Base-by-base conservation (phyloP, 1,140 invertebrate genomes). In the Helicoverpa zea region DNA sequence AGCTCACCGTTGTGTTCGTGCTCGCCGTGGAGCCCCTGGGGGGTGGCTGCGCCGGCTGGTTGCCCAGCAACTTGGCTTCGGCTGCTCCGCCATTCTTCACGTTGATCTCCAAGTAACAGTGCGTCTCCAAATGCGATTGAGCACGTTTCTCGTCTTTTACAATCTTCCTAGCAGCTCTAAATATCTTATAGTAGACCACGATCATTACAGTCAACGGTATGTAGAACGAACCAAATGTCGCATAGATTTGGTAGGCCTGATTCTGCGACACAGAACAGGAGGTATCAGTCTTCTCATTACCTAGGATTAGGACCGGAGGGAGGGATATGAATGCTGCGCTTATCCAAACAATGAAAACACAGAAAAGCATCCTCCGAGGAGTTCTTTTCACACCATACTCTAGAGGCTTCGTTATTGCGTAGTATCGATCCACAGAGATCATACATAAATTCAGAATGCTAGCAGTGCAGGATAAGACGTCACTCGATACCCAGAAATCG, bases 381-480 rank as follows among this genome's bases (percentile, higher is more conserved):
- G 98, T 98, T 75, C 98, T 96, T 90, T 98, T 98, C 3, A 98
- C 97, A 10, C 98, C 98, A 91, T 99, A 98, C 87, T 98, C 97
- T 76, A 99, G 94, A 10, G 98, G 98, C 88, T 98, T 98, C 10
- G 98, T 98, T 66, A 99, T 99, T 23, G 98, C 98, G 91, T 98
- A 98, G 92, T 98, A 99, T 84, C 97, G 96, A 90, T 98, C 98
- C 35, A 98, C 97, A 30, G 98, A 98, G 92, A 99, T 98, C 97
- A 98, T 98, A 90, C 98, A 99, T 74, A 99, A 96, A 94, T 99
- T 99, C 13, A 99, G 95, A 84, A 99, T 99, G 85, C 98, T 98
- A 43, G 98, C 98, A 12, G 98, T 98, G 92, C 96, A 98, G 82
- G 96, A 97, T 76, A 97, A 96, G 51, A 97, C 98, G 93, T 97